These are phyloP conservation scores for Philhelius pedissequus DNA, from an alignment of 2,888 invertebrate species.

Conservation along the genomic window DNA sequence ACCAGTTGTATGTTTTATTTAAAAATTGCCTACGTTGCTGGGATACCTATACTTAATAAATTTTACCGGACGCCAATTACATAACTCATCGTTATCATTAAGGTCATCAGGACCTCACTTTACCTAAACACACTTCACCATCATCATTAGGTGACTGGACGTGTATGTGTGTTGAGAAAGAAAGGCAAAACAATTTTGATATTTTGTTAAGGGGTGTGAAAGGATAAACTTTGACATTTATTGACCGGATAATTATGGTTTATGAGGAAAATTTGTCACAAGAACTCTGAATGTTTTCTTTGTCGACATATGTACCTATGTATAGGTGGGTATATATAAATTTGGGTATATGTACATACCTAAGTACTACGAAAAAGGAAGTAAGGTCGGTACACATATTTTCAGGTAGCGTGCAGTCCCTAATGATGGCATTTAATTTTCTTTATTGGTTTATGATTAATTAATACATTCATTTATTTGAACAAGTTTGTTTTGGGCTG, in stretches of 20 bases:
- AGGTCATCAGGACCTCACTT: conserved; percentile 45
- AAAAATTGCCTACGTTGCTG: not conserved
- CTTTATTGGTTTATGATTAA: conserved; percentile 59
- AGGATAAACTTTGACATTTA: conserved; percentile 66
- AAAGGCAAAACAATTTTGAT: not conserved
- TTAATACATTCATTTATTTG: conserved; percentile 54
- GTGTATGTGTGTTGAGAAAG: not conserved
- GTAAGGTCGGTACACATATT: not conserved
- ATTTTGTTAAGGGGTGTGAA: conserved; percentile 26
- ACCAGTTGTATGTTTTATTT: not conserved
- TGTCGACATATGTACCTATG: not conserved
- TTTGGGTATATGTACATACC: too few relatives aligned
- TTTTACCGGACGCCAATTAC: conserved; percentile 57
- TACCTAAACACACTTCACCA: not conserved
- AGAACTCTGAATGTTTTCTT: conserved; percentile 3
- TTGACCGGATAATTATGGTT: conserved; percentile 66
- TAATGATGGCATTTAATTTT: conserved; percentile 13
- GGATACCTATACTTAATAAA: conserved; percentile 51
- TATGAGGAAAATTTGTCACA: conserved; percentile 55
- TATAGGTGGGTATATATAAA: not conserved
- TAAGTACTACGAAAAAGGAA: too few relatives aligned
- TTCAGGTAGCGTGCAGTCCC: conserved; percentile 8
- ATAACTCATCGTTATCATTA: conserved; percentile 66
- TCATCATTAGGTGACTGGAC: not conserved
- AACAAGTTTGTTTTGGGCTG: conserved; percentile 1